Conservation (phyloP, 1,140 invertebrate genomes). For the Papilio xuthus region DNA sequence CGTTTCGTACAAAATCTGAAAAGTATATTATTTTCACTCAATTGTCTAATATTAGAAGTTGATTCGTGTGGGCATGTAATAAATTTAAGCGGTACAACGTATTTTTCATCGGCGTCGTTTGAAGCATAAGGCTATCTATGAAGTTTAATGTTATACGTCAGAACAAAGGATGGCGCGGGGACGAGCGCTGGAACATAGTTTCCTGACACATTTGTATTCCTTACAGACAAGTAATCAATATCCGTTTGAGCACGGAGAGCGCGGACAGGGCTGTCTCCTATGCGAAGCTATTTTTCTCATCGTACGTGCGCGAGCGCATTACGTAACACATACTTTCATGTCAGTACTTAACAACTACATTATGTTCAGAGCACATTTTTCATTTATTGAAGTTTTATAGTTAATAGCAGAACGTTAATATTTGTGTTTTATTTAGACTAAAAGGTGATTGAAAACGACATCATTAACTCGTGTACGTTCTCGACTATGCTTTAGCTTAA, state of each 20-base stretch:
- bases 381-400: background rate
- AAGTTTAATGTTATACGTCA: conserved; percentile 74
- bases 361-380: background rate
- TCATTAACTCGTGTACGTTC: background rate
- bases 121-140: conserved; percentile 55
- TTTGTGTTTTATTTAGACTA: background rate
- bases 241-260: conserved; percentile 61
- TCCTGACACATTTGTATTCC: conserved; percentile 78
- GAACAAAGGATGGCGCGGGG: conserved; percentile 60
- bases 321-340: conserved; percentile 24
- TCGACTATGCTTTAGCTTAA: background rate
- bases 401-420: background rate
- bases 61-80: conserved; percentile 23
- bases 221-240: conserved; percentile 78
- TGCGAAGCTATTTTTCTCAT: conserved; percentile 61
- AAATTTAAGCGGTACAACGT: conserved; percentile 26
- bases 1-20: conserved; percentile 49
- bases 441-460: background rate
- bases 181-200: conserved; percentile 61
- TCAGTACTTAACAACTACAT: conserved; percentile 23
- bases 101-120: conserved; percentile 29
- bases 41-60: conserved; percentile 10
- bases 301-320: conserved; percentile 61
- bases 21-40: conserved; percentile 34
- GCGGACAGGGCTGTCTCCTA: conserved; percentile 60